These are phyloP conservation scores for Pseudococcus jackbeardsleyi DNA, from an alignment of 2,888 invertebrate genomes.

Conservation along the genomic window DNA sequence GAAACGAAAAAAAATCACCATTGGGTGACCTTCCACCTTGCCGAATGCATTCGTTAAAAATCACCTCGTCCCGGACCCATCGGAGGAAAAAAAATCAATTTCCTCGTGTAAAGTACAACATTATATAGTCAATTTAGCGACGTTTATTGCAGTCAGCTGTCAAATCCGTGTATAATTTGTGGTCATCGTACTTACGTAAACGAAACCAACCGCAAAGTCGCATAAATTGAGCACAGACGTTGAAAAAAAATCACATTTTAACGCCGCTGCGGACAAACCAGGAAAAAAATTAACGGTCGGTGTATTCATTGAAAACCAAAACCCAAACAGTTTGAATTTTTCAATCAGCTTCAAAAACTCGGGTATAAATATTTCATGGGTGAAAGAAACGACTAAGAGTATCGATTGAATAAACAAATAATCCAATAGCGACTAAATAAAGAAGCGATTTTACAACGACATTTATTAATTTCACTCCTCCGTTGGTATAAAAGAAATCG, in stretches of 20 bases:
- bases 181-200: slow-evolving; percentile 19
- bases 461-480: slow-evolving; percentile 53
- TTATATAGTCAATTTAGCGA: slow-evolving; percentile 29
- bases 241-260: slow-evolving; percentile 9
- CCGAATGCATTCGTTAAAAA: background rate
- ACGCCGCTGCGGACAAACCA: background rate
- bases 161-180: slow-evolving; percentile 21
- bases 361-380: slow-evolving; percentile 2
- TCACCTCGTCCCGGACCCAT: background rate
- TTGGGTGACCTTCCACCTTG: background rate
- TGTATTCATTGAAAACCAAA: slow-evolving; percentile 1
- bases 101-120: slow-evolving; percentile 23
- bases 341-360: background rate
- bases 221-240: slow-evolving; percentile 9
- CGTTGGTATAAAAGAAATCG: slow-evolving; percentile 50
- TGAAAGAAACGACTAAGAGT: background rate
- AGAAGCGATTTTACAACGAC: slow-evolving; percentile 55
- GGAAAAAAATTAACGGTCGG: background rate
- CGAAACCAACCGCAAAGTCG: slow-evolving; percentile 31
- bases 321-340: slow-evolving; percentile 1
- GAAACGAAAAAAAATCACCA: background rate
- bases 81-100: background rate
- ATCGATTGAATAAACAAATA: slow-evolving; percentile 46
- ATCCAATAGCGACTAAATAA: slow-evolving; percentile 54
- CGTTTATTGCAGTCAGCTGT: slow-evolving; percentile 17